A percentile compares a stretch with the other conserved stretches of the same genome.
Evolutionary conservation across 2,113 vertebrate genomes (phyloP).

Genomic region (Edolisoma coerulescens): DNA sequence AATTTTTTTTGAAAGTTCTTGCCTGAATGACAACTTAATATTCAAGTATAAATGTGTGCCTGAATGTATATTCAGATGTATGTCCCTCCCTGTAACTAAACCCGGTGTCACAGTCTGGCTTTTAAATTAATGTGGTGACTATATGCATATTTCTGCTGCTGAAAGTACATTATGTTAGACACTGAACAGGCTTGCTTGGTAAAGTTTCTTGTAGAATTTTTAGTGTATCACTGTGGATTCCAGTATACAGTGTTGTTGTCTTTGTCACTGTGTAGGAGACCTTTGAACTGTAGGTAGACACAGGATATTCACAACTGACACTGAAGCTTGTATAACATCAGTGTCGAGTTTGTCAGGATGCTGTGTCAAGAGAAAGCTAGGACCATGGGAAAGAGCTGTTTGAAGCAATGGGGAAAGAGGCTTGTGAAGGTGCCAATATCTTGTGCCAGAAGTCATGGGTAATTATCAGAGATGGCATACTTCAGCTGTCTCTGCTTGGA

Average conservation of each 20-base stretch:
- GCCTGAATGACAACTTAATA: background rate
- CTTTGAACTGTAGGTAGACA: background rate
- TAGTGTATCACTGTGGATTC: background rate
- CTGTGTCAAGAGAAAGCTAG: background rate
- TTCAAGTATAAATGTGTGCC: background rate
- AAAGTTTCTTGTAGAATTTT: background rate
- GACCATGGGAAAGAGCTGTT: background rate
- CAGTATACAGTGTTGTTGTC: background rate
- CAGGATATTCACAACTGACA: background rate
- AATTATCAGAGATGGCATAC: background rate
- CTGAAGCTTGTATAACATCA: background rate
- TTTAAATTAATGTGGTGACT: background rate
- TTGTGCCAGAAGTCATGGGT: background rate
- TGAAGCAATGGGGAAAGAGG: background rate
- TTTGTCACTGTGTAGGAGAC: background rate
- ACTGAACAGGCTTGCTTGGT: background rate
- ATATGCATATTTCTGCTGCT: background rate
- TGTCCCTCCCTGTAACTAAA: background rate
- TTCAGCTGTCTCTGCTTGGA: background rate
- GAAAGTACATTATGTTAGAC: background rate
- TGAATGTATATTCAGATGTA: background rate
- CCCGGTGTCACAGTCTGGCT: background rate
- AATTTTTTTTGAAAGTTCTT: background rate
- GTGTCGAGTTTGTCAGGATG: accelerated
- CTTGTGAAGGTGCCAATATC: background rate